Evolutionary conservation across 1,140 invertebrate species (phyloP).

Genomic region (Euura saliciscinereae): DNA sequence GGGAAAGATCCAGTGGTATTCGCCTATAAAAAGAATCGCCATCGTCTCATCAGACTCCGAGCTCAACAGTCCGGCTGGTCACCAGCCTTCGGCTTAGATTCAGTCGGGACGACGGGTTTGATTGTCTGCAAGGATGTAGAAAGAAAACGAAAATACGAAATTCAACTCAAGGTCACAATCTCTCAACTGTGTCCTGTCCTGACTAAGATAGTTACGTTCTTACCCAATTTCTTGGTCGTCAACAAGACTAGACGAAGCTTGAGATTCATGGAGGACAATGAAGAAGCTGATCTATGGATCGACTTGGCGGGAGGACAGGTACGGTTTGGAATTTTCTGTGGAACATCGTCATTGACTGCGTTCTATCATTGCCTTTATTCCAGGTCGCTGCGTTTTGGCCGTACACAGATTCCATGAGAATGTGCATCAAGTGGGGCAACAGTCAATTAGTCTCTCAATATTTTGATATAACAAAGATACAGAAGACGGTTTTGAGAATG

Average conservation of each 20-base stretch:
- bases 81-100: constrained; percentile 72
- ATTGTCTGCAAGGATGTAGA: constrained; percentile 75
- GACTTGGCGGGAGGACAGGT: constrained; percentile 72
- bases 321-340: not conserved
- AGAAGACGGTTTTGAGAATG: constrained; percentile 80
- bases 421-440: constrained; percentile 80
- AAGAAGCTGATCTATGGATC: constrained; percentile 82
- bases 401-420: constrained; percentile 78
- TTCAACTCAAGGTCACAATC: constrained; percentile 64
- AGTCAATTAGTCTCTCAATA: constrained; percentile 79
- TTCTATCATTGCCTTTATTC: not conserved
- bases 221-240: constrained; percentile 82
- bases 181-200: constrained; percentile 72
- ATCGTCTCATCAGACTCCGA: constrained; percentile 67
- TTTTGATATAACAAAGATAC: constrained; percentile 72
- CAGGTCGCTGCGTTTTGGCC: constrained; percentile 78
- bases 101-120: constrained; percentile 74
- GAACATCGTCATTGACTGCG: not conserved
- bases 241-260: constrained; percentile 76
- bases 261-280: constrained; percentile 85
- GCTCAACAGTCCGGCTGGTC: constrained; percentile 79
- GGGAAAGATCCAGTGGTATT: constrained; percentile 72
- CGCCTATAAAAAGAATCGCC: constrained; percentile 71
- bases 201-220: constrained; percentile 84
- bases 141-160: constrained; percentile 68